Conservation (phyloP, 2,888 invertebrate species). For the Oconnorella tubifera region DNA sequence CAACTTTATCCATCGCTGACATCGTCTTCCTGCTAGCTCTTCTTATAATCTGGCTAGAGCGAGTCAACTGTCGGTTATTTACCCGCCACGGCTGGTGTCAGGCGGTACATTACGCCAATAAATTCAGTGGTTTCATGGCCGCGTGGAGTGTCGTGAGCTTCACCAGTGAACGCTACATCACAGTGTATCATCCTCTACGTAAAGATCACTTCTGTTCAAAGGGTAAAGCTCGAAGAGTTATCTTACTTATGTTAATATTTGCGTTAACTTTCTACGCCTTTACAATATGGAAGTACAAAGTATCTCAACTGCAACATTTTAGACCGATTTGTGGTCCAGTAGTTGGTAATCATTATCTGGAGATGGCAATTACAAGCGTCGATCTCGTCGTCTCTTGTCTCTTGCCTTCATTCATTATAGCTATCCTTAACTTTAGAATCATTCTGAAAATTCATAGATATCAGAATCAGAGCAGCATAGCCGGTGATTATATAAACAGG, state of each 20-base stretch:
- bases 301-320: constrained; percentile 17
- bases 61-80: constrained; percentile 36
- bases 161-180: constrained; percentile 31
- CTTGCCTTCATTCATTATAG: constrained; percentile 30
- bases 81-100: constrained; percentile 67
- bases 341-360: constrained; percentile 21
- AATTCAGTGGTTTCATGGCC: constrained; percentile 27
- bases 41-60: constrained; percentile 27
- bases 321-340: constrained; percentile 28
- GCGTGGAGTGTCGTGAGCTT: constrained; percentile 32
- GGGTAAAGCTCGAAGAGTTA: constrained; percentile 20
- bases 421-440: constrained; percentile 30
- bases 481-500: neutral
- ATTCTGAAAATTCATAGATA: constrained; percentile 24
- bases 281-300: constrained; percentile 23
- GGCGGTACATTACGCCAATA: constrained; percentile 67
- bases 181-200: constrained; percentile 27
- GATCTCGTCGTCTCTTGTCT: constrained; percentile 30
- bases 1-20: constrained; percentile 27
- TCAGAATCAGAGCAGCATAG: constrained; percentile 5
- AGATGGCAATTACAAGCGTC: constrained; percentile 22
- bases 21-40: constrained; percentile 27
- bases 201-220: constrained; percentile 27
- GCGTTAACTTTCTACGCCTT: constrained; percentile 24
- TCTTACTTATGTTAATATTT: constrained; percentile 11